These are phyloP conservation scores for Oasisia sp. DNA, from an alignment of 2,888 invertebrate genomes.

Conservation along the genomic window DNA sequence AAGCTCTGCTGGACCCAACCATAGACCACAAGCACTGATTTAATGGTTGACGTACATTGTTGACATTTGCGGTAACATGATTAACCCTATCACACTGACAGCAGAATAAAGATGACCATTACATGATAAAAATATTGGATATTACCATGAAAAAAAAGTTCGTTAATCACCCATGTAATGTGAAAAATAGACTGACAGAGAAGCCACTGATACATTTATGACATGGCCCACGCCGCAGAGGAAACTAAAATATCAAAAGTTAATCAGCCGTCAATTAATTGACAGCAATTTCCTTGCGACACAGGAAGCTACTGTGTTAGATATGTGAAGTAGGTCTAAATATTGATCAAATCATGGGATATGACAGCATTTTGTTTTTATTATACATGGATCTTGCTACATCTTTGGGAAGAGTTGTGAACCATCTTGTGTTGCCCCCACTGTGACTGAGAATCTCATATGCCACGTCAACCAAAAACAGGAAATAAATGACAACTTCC, in stretches of 20 bases:
- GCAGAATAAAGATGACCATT: not conserved
- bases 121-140: not conserved
- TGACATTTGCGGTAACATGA: not conserved
- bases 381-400: not conserved
- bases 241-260: constrained; percentile 17
- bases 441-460: not conserved
- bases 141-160: not conserved
- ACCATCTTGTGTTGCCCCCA: not conserved
- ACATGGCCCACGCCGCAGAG: not conserved
- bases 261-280: not conserved
- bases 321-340: not conserved
- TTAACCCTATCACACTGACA: not conserved
- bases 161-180: too few relatives aligned
- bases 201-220: not conserved
- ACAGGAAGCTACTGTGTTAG: not conserved
- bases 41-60: not conserved
- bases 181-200: too few relatives aligned
- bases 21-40: not conserved
- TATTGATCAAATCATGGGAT: not conserved
- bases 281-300: not conserved
- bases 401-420: not conserved
- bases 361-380: not conserved
- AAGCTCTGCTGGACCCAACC: not conserved
- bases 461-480: not conserved
- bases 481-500: not conserved